Evolutionary conservation across 2,888 invertebrate species (phyloP).

Genomic region (Chrysolina americana): DNA sequence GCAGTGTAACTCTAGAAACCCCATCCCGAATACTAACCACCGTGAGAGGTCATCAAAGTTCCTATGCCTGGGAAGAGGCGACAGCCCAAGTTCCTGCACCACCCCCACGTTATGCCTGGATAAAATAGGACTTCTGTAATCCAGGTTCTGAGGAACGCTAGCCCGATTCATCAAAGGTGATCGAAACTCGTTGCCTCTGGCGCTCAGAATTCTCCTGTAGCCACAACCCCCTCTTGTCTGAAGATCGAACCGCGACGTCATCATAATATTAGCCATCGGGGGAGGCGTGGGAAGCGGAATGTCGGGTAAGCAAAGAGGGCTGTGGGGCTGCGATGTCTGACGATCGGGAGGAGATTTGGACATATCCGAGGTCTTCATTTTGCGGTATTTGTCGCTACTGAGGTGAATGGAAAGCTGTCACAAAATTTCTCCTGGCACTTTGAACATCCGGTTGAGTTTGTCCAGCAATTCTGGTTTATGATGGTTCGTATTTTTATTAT

Average conservation of each 20-base stretch:
- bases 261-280: conserved; percentile 68
- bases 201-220: conserved; percentile 63
- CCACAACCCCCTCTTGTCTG: conserved; percentile 62
- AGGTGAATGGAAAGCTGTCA: conserved; percentile 4
- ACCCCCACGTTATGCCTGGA: conserved; percentile 38
- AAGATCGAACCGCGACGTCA: conserved; percentile 65
- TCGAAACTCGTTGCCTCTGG: conserved; percentile 59
- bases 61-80: conserved; percentile 59
- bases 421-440: neutral
- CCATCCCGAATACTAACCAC: conserved; percentile 16
- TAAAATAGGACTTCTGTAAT: conserved; percentile 38
- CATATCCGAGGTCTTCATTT: conserved; percentile 53
- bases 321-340: conserved; percentile 42
- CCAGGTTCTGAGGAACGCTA: conserved; percentile 33
- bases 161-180: conserved; percentile 55
- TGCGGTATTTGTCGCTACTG: neutral
- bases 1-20: neutral
- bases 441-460: neutral
- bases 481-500: neutral
- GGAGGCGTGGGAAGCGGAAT: conserved; percentile 67
- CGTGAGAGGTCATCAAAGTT: conserved; percentile 57
- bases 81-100: conserved; percentile 53
- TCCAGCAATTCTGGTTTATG: neutral
- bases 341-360: conserved; percentile 45
- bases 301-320: conserved; percentile 62